Base-by-base conservation (phyloP, 2,113 vertebrate species). In the Pterophyllum scalare region DNA sequence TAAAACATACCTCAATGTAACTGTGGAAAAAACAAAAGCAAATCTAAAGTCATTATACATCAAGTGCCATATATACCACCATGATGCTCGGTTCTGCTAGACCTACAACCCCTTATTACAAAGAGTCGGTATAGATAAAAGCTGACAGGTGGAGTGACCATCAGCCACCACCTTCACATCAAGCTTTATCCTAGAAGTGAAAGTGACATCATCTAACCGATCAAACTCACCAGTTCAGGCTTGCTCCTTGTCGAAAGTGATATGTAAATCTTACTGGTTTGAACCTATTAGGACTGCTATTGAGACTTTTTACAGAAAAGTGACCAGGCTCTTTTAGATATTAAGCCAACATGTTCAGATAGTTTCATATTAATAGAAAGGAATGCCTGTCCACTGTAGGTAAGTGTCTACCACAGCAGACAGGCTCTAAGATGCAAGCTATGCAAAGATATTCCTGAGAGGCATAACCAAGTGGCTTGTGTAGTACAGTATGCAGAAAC, bases 391-490 rank as follows among this genome's bases (percentile, higher is more conserved):
- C 14, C 19, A 52, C 12, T 49, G 40, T 12, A 70, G 65, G 43
- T 28, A 28, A 70, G 43, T 20, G 24, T 70, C 7, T 49, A 52
- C 65, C 1, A 6, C 17, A 49, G 24, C 24, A 72, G 43, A 72
- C 12, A 52, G 24, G 17, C 28, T 28, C 65, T 3, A n/a, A 31
- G 24, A 52, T 52, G 43, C 17, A 52, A 49, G 65, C 6, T 52
- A 19, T 20, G 65, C 43, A 8, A 70, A 52, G 24, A 70, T 52
- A 52, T 17, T 49, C 65, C 24, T 72, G 10, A 52, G 65, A 72
- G 0, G 0, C 65, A 72, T 31, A 72, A 52, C 65, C 43, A 72
- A 72, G 43, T 20, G 43, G 24, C 49, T 72, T 52, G 26, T 0
- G 4, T 11, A 20, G 43, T 72, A 72, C 17, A 20, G 24, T 70